Percentiles rank a stretch among this genome's conserved stretches.
phyloP scores from a whole-genome alignment of 2,113 vertebrate genomes.

The Coturnix japonica region DNA sequence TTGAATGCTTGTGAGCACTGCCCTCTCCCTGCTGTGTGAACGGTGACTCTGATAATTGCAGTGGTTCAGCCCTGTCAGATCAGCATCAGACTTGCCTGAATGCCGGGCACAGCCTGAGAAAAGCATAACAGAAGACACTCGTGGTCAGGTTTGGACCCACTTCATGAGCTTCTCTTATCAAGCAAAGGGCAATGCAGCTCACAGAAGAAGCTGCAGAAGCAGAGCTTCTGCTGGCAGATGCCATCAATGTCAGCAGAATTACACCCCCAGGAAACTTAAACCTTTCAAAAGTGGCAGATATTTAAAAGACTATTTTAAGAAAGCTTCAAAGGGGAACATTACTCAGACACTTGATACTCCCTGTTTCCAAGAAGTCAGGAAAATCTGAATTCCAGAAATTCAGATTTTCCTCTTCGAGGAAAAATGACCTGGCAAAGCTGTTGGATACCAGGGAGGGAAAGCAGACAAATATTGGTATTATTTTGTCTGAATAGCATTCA shows the following conservation, averaged over 20 bases:
- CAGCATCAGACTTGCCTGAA: neutral
- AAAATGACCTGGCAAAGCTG: slow-evolving; percentile 46
- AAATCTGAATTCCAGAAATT: slow-evolving; percentile 53
- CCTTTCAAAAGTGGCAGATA: slow-evolving; percentile 16
- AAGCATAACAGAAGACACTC: neutral
- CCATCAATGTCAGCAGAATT: slow-evolving; percentile 50
- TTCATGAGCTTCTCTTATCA: neutral
- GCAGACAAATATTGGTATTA: slow-evolving; percentile 36
- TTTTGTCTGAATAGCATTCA: slow-evolving; percentile 25
- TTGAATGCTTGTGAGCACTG: neutral
- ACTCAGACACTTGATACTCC: slow-evolving; percentile 26
- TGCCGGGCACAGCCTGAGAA: neutral
- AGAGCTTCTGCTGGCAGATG: slow-evolving; percentile 34
- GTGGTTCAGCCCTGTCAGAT: neutral
- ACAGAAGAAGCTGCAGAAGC: slow-evolving; percentile 14
- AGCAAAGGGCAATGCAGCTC: slow-evolving; percentile 4
- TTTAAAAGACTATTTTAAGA: slow-evolving; percentile 46
- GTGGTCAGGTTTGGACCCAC: neutral
- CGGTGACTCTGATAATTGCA: neutral
- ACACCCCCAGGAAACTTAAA: slow-evolving; percentile 11
- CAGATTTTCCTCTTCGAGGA: slow-evolving; percentile 47
- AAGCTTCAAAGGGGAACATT: slow-evolving; percentile 21
- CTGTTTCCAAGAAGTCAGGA: slow-evolving; percentile 53
- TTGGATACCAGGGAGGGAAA: slow-evolving; percentile 17
- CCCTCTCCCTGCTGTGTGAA: neutral